Conservation (phyloP, 1,140 invertebrate species). For the Drosophila melanogaster region DNA sequence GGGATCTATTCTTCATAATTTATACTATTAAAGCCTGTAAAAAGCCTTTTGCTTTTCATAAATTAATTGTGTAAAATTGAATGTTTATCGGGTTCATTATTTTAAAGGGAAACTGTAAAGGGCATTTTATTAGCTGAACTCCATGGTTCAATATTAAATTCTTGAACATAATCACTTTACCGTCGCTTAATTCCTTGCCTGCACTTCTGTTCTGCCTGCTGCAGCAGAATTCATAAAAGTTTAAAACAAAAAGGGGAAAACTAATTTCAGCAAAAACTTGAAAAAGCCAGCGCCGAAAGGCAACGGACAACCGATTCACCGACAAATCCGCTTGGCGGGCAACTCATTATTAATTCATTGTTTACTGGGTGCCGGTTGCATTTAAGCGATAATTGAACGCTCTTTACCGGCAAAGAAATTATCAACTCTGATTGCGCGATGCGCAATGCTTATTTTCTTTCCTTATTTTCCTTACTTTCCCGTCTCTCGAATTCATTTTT, state of each 20-base stretch:
- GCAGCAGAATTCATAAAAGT: constrained; percentile 11
- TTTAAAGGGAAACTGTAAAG: background rate
- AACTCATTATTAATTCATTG: constrained; percentile 38
- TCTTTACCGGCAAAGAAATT: constrained; percentile 31
- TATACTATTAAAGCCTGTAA: background rate
- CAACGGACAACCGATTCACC: constrained; percentile 5
- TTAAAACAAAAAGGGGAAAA: constrained; percentile 7
- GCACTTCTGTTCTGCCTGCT: background rate
- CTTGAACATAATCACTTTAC: constrained; percentile 13
- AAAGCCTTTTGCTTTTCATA: background rate
- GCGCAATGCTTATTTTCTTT: background rate
- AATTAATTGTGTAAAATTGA: constrained; percentile 2
- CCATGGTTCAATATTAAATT: constrained; percentile 6
- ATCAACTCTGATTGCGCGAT: constrained; percentile 38
- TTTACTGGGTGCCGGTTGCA: constrained; percentile 25
- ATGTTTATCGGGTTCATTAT: constrained; percentile 1
- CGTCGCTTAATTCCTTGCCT: too few species aligned
- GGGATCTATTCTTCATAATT: background rate
- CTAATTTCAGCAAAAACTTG: constrained; percentile 25
- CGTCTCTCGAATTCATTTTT: background rate
- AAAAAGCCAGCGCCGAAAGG: constrained; percentile 1
- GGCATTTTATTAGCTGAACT: background rate
- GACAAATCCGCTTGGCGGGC: constrained; percentile 4
- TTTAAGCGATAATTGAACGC: constrained; percentile 49
- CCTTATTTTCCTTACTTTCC: background rate